These are phyloP conservation scores for Drosophila affinis DNA, from an alignment of 2,888 invertebrate genomes.

Conservation along the genomic window DNA sequence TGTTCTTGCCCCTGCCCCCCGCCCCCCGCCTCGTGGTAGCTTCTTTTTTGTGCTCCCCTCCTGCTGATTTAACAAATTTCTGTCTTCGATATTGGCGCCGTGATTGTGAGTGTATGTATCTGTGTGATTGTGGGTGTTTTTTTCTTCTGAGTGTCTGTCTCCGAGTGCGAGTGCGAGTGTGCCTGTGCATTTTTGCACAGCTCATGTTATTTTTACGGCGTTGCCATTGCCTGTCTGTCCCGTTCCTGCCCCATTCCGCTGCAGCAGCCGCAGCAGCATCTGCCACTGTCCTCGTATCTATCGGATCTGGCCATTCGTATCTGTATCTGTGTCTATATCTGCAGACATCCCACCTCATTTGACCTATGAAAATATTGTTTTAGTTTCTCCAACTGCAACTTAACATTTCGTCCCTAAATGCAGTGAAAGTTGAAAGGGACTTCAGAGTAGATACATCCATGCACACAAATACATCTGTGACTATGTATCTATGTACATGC, in stretches of 20 bases:
- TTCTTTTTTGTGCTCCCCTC: slow-evolving; percentile 19
- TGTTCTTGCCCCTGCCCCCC: not conserved
- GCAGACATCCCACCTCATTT: slow-evolving; percentile 53
- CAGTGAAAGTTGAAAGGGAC: slow-evolving; percentile 58
- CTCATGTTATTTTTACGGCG: slow-evolving; percentile 73
- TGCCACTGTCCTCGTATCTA: slow-evolving; percentile 11
- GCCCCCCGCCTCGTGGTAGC: not conserved
- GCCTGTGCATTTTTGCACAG: slow-evolving; percentile 64
- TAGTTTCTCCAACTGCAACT: slow-evolving; percentile 56
- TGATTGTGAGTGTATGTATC: slow-evolving; percentile 40
- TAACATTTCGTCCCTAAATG: slow-evolving; percentile 35
- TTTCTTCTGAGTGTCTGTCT: slow-evolving; percentile 19
- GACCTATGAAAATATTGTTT: slow-evolving; percentile 75
- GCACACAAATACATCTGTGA: slow-evolving; percentile 26
- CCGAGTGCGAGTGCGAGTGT: slow-evolving; percentile 1
- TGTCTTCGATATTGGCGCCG: slow-evolving; percentile 61
- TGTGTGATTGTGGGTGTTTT: slow-evolving; percentile 39
- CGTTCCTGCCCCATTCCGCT: slow-evolving; percentile 23
- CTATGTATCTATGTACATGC: slow-evolving; percentile 1
- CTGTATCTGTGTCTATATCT: slow-evolving; percentile 36
- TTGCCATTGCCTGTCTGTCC: slow-evolving; percentile 71
- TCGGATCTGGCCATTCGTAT: slow-evolving; percentile 29
- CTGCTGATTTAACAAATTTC: slow-evolving; percentile 77
- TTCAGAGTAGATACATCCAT: not conserved
- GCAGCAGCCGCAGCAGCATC: slow-evolving; percentile 23